A percentile compares a stretch with the other conserved stretches of the same genome.
phyloP scores from a whole-genome alignment of 2,113 vertebrate genomes.

The Archocentrus centrarchus region DNA sequence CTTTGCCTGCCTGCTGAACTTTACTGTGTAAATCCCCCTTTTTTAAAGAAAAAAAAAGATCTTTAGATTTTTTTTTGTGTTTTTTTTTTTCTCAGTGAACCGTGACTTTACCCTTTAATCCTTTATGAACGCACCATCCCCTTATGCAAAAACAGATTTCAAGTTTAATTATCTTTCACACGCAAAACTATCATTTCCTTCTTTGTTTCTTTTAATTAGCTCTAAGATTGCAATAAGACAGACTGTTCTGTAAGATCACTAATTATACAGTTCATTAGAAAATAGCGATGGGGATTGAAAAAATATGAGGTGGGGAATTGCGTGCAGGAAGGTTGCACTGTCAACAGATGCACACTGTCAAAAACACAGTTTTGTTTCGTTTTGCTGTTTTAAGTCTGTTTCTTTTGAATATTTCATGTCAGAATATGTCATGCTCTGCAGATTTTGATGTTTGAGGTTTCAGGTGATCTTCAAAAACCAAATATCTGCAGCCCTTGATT shows the following conservation, averaged over 20 bases:
- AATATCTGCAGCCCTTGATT: neutral
- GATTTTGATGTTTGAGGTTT: neutral
- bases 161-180: slow-evolving; percentile 15
- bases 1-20: neutral
- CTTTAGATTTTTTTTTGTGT: neutral
- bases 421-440: neutral
- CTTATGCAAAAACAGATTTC: neutral
- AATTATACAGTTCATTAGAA: slow-evolving; percentile 50
- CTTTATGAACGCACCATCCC: neutral
- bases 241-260: slow-evolving; percentile 11
- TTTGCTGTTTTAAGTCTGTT: neutral
- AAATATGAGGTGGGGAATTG: slow-evolving; percentile 17
- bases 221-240: slow-evolving; percentile 3
- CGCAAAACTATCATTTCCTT: slow-evolving; percentile 8
- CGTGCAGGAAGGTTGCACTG: neutral
- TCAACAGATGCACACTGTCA: neutral
- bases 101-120: neutral
- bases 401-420: neutral
- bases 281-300: slow-evolving; percentile 40
- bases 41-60: neutral
- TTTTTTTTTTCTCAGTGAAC: neutral
- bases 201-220: slow-evolving; percentile 42
- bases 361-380: neutral
- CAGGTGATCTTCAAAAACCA: neutral
- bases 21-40: neutral